Conservation (phyloP, 2,797 vertebrate species). For the Anas georgica region DNA sequence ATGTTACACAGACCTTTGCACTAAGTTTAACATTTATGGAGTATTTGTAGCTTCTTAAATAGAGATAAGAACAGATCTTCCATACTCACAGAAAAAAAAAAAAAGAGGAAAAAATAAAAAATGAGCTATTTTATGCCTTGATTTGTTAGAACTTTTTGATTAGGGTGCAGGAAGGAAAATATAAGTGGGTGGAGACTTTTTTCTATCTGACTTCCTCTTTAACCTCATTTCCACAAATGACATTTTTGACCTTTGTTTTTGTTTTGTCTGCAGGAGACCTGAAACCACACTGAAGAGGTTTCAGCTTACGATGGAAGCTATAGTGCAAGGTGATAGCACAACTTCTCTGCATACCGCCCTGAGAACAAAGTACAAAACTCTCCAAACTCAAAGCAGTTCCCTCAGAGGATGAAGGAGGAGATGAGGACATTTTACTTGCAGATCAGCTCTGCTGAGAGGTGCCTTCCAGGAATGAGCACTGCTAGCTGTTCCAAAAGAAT, state of each 20-base stretch:
- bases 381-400: not conserved
- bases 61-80: not conserved
- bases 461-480: not conserved
- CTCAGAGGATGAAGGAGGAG: not conserved
- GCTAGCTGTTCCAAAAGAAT: not conserved
- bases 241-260: not conserved
- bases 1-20: not conserved
- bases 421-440: not conserved
- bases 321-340: not conserved
- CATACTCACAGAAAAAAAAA: not conserved
- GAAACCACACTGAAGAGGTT: not conserved
- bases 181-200: not conserved
- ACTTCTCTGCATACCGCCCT: rapidly evolving
- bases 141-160: not conserved
- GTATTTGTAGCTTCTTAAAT: not conserved
- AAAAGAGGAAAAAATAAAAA: not conserved
- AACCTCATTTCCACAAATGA: not conserved
- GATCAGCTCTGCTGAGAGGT: not conserved
- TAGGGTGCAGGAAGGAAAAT: not conserved
- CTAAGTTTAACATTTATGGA: not conserved
- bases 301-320: not conserved
- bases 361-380: not conserved
- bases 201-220: not conserved
- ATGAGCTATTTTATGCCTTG: not conserved
- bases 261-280: not conserved